A percentile compares a stretch with the other conserved stretches of the same genome.
These are phyloP conservation scores for Drosophila neotestacea DNA, from an alignment of 2,888 invertebrate genomes.

Conservation along the genomic window DNA sequence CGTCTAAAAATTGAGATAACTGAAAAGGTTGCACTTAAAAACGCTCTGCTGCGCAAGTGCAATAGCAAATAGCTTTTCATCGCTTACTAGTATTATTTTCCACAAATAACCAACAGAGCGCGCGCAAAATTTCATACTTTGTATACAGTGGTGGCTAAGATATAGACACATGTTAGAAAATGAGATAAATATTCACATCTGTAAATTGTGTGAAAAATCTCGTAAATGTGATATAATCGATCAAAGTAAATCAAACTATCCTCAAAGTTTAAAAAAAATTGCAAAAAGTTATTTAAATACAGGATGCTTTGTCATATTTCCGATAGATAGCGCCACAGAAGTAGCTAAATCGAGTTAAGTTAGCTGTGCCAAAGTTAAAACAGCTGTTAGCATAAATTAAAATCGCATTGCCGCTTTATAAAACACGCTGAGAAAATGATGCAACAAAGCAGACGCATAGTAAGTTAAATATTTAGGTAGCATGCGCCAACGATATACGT, in stretches of 20 bases:
- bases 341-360: conserved; percentile 12
- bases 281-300: no score
- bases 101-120: conserved; percentile 12
- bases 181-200: no score
- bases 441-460: conserved; percentile 69
- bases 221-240: no score
- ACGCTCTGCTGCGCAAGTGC: background rate
- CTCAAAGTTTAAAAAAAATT: background rate
- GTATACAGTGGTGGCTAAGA: conserved; percentile 1
- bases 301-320: background rate
- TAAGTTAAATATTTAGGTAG: conserved; percentile 31
- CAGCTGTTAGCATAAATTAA: conserved; percentile 45
- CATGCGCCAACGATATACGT: background rate
- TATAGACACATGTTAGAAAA: background rate
- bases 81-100: background rate
- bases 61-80: conserved; percentile 1
- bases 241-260: no score
- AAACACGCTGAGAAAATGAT: conserved; percentile 52
- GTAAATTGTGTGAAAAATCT: no score
- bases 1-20: conserved; percentile 7
- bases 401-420: conserved; percentile 34
- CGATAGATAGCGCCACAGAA: conserved; percentile 33
- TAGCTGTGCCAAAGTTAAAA: conserved; percentile 21
- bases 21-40: background rate
- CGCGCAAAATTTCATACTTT: background rate